Evolutionary conservation across 2,797 vertebrate species (phyloP).

Genomic region (Poecilia velifera): DNA sequence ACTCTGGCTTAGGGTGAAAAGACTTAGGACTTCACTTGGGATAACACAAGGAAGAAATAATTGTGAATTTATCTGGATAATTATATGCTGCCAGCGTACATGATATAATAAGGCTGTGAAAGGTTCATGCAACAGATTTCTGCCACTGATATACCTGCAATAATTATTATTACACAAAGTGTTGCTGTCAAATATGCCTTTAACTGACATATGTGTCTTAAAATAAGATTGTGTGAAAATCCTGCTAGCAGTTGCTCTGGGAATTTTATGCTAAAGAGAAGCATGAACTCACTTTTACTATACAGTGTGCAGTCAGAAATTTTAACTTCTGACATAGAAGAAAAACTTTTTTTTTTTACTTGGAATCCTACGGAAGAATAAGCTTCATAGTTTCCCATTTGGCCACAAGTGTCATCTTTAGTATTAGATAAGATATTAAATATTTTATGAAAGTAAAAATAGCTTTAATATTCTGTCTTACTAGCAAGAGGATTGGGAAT

Average conservation of each 20-base stretch:
- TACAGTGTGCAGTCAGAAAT: not conserved
- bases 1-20: not conserved
- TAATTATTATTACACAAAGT: not conserved
- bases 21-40: not conserved
- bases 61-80: not conserved
- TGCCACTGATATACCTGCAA: not conserved
- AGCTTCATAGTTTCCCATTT: not conserved
- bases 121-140: not conserved
- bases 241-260: not conserved
- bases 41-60: not conserved
- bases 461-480: not conserved
- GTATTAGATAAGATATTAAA: slow-evolving; percentile 9
- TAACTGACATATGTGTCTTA: not conserved
- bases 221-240: not conserved
- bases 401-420: not conserved
- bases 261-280: not conserved
- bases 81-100: not conserved
- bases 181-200: not conserved
- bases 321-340: not conserved
- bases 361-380: not conserved
- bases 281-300: not conserved
- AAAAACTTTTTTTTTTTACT: not conserved
- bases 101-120: not conserved
- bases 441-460: not conserved
- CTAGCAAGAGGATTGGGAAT: slow-evolving; percentile 4